Conservation (phyloP, 2,888 invertebrate species). For the Drosophila prostipennis region DNA sequence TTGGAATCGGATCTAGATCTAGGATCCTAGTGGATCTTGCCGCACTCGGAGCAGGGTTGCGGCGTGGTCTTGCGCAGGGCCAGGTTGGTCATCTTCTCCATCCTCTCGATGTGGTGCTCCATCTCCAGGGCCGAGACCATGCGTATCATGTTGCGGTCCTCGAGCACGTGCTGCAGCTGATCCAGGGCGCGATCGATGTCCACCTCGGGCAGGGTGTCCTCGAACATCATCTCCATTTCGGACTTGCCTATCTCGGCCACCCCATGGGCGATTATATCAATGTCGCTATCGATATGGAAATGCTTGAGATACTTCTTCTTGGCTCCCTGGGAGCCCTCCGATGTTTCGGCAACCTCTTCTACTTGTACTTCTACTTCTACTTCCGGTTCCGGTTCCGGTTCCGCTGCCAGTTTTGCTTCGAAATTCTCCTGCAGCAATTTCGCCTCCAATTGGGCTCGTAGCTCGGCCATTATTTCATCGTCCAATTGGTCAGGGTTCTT, state of each 20-base stretch:
- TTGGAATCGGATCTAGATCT: background rate
- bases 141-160: conserved; percentile 13
- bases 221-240: background rate
- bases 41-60: background rate
- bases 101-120: background rate
- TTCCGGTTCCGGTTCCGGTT: too few species aligned
- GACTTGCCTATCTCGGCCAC: background rate
- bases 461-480: too few species aligned
- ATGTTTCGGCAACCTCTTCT: too few species aligned
- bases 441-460: too few species aligned
- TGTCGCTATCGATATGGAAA: conserved; percentile 1
- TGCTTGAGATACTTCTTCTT: background rate
- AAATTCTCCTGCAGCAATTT: too few species aligned
- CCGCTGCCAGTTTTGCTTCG: too few species aligned
- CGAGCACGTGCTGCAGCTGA: conserved; percentile 24
- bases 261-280: background rate
- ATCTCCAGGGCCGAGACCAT: too few species aligned
- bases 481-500: too few species aligned
- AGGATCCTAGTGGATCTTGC: background rate
- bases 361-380: too few species aligned
- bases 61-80: background rate
- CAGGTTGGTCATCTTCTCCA: background rate
- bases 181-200: background rate
- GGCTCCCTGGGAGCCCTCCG: too few species aligned
- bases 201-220: background rate